Conservation (phyloP, 2,888 invertebrate species). For the Galerucella pusilla region DNA sequence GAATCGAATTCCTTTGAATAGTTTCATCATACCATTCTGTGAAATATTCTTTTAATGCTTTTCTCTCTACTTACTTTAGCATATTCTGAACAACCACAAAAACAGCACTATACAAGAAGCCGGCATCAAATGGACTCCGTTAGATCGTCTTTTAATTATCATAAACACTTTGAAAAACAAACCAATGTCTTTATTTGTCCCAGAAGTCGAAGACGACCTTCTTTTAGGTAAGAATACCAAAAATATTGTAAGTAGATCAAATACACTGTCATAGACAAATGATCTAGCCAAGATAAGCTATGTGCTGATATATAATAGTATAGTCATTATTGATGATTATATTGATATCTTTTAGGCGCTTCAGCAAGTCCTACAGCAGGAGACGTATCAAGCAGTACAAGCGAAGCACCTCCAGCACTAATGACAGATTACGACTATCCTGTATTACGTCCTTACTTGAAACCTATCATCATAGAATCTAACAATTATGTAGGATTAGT, state of each 20-base stretch:
- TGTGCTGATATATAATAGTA: neutral
- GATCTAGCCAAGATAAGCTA: neutral
- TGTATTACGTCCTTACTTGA: slow-evolving; percentile 31
- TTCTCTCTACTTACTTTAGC: slow-evolving; percentile 55
- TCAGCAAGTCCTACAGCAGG: slow-evolving; percentile 65
- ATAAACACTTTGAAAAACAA: slow-evolving; percentile 47
- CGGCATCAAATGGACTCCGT: slow-evolving; percentile 58
- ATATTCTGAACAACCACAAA: slow-evolving; percentile 63
- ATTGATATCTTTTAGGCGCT: slow-evolving; percentile 55
- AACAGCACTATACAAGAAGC: slow-evolving; percentile 65
- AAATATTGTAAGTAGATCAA: no score
- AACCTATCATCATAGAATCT: slow-evolving; percentile 47
- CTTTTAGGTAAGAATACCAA: slow-evolving; percentile 48
- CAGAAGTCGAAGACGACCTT: slow-evolving; percentile 63
- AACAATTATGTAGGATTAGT: slow-evolving; percentile 80
- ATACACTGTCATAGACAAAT: no score
- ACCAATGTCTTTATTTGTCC: slow-evolving; percentile 51
- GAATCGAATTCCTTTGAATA: no score
- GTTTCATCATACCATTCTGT: no score
- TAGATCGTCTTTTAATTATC: slow-evolving; percentile 42
- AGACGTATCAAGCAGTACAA: slow-evolving; percentile 41
- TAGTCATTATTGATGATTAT: no score
- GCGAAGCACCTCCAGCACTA: slow-evolving; percentile 5
- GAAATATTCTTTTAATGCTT: neutral
- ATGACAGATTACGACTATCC: slow-evolving; percentile 14